A percentile compares a stretch with the other conserved stretches of the same genome.
Evolutionary conservation across 2,888 invertebrate genomes (phyloP).

Genomic region (Julus scanicus): DNA sequence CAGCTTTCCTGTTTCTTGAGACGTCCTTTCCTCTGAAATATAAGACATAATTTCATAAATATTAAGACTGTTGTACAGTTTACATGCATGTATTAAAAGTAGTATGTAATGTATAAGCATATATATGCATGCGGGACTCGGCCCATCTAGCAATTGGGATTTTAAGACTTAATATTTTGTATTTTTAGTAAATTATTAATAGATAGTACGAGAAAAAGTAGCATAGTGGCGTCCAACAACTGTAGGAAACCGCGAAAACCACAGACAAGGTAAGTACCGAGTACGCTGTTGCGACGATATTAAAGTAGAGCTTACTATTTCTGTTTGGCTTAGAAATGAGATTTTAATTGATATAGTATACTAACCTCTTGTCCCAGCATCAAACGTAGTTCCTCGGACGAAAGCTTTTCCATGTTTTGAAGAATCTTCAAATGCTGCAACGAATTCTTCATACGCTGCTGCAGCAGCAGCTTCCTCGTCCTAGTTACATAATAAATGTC

Average conservation of each 20-base stretch:
- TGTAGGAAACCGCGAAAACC: constrained; percentile 27
- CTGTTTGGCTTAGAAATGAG: constrained; percentile 38
- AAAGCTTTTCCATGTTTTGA: constrained; percentile 85
- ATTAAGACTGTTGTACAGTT: too few species aligned
- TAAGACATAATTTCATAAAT: neutral
- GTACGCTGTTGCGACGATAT: neutral
- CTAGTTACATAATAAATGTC: constrained; percentile 20
- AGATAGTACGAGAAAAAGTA: too few species aligned
- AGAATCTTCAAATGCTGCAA: constrained; percentile 93
- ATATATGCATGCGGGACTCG: too few species aligned
- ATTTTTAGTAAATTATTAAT: too few species aligned
- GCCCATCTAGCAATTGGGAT: too few species aligned
- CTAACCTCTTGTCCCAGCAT: constrained; percentile 91
- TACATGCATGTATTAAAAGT: too few species aligned
- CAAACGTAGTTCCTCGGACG: constrained; percentile 98
- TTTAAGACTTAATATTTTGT: too few species aligned
- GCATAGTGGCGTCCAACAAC: neutral
- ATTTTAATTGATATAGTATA: constrained; percentile 52
- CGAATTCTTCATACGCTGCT: constrained; percentile 95
- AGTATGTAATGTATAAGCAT: too few species aligned
- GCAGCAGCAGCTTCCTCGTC: constrained; percentile 58
- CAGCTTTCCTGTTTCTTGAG: constrained; percentile 85
- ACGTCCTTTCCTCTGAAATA: constrained; percentile 81
- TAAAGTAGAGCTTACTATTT: too few species aligned
- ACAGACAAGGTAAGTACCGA: neutral